Evolutionary conservation across 2,113 vertebrate species (phyloP).

Genomic region (Emydocephalus ijimae): DNA sequence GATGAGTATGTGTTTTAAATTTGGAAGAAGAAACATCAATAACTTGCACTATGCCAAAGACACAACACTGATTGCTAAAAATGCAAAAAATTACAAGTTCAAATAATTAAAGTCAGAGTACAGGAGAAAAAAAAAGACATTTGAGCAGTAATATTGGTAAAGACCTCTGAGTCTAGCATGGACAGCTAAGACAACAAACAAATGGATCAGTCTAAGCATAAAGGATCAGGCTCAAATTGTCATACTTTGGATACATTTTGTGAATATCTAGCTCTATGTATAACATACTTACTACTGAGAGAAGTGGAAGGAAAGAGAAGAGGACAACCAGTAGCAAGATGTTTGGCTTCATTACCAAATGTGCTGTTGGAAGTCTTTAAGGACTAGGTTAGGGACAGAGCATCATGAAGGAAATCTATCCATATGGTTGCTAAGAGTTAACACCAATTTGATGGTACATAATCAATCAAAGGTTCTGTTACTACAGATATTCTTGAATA

Average conservation of each 20-base stretch:
- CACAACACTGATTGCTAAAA: not conserved
- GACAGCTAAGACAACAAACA: not conserved
- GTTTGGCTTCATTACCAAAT: not conserved
- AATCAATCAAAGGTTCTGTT: not conserved
- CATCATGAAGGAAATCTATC: not conserved
- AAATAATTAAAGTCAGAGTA: not conserved
- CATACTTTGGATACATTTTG: not conserved
- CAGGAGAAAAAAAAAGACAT: not conserved
- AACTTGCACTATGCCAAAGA: not conserved
- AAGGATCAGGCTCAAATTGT: not conserved
- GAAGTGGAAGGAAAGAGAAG: not conserved
- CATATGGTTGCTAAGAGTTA: not conserved
- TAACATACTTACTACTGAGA: not conserved
- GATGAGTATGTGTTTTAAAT: not conserved
- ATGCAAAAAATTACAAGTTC: not conserved
- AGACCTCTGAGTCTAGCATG: not conserved
- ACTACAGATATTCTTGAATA: not conserved
- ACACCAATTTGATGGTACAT: not conserved
- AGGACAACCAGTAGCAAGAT: not conserved
- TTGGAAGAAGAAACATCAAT: not conserved
- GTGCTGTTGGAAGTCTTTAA: not conserved
- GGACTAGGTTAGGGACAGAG: not conserved
- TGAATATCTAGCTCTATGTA: not conserved
- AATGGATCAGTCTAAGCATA: not conserved
- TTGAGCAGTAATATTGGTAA: not conserved